Conservation (phyloP, 2,797 vertebrate species). For the Pipistrellus pygmaeus region DNA sequence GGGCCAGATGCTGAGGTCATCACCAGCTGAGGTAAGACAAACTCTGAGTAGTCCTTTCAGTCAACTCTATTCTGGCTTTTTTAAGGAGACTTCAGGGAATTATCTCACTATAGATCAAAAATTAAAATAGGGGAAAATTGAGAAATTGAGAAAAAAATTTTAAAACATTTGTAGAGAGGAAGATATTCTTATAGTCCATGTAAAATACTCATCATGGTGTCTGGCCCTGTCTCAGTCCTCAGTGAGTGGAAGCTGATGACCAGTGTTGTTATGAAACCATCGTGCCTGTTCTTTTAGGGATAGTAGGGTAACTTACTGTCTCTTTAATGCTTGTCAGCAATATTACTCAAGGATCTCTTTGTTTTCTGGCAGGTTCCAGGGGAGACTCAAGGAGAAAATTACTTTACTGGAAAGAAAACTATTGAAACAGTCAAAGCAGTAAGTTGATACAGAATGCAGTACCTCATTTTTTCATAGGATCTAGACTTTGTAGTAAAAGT, state of each 20-base stretch:
- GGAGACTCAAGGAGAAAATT: constrained; percentile 93
- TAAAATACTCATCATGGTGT: neutral
- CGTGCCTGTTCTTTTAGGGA: neutral
- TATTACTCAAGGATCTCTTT: constrained; percentile 59
- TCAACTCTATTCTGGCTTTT: neutral
- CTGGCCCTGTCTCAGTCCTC: neutral
- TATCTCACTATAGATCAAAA: neutral
- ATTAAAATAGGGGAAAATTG: neutral
- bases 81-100: neutral
- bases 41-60: neutral
- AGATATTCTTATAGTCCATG: neutral
- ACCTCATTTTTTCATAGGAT: neutral
- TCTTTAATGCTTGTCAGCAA: neutral
- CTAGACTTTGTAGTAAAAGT: neutral
- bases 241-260: neutral
- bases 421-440: constrained; percentile 98
- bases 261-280: neutral
- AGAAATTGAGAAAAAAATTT: constrained; percentile 7
- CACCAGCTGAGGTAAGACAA: neutral
- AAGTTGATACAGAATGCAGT: constrained; percentile 82
- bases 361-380: constrained; percentile 93
- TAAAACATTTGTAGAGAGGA: neutral
- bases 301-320: neutral
- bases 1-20: neutral
- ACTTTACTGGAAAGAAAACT: constrained; percentile 95